Percentiles rank a stretch among this genome's conserved stretches.
phyloP scores from a whole-genome alignment of 2,888 invertebrate species.

The Leuctra nigra region DNA sequence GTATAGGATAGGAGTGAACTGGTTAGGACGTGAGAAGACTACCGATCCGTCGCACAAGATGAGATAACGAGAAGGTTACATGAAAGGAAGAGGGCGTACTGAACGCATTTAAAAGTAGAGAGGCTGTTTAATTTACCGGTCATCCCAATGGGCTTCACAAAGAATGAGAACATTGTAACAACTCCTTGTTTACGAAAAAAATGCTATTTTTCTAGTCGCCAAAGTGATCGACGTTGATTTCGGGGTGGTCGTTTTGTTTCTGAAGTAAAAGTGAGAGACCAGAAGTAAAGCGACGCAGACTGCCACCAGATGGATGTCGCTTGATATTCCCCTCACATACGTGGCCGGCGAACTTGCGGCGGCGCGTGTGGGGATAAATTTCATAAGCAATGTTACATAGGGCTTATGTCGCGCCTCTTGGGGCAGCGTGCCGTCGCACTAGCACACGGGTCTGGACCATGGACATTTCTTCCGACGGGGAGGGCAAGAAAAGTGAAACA shows the following conservation, averaged over 20 bases:
- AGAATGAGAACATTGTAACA: too few relatives aligned
- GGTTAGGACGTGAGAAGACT: conserved; percentile 2
- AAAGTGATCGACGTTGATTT: too few relatives aligned
- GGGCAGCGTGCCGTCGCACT: too few relatives aligned
- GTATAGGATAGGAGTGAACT: neutral
- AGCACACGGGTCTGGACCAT: too few relatives aligned
- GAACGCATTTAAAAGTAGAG: neutral
- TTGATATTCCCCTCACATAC: conserved; percentile 5
- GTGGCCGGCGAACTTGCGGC: neutral
- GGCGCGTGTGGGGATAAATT: conserved; percentile 7
- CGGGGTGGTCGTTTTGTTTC: too few relatives aligned
- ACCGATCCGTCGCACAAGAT: neutral
- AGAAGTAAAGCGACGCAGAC: too few relatives aligned
- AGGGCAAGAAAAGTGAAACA: neutral
- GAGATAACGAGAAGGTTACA: conserved; percentile 4
- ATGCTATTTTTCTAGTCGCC: too few relatives aligned
- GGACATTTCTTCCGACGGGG: conserved; percentile 15
- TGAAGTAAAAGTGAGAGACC: too few relatives aligned
- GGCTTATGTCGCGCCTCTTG: conserved; percentile 14
- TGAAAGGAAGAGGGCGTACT: neutral
- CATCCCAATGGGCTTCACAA: too few relatives aligned
- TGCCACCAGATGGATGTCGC: neutral
- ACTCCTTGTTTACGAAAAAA: too few relatives aligned
- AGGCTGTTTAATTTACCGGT: too few relatives aligned
- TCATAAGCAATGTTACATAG: conserved; percentile 7